These are phyloP conservation scores for Oligia fasciuncula DNA, from an alignment of 2,888 invertebrate genomes.

Conservation along the genomic window DNA sequence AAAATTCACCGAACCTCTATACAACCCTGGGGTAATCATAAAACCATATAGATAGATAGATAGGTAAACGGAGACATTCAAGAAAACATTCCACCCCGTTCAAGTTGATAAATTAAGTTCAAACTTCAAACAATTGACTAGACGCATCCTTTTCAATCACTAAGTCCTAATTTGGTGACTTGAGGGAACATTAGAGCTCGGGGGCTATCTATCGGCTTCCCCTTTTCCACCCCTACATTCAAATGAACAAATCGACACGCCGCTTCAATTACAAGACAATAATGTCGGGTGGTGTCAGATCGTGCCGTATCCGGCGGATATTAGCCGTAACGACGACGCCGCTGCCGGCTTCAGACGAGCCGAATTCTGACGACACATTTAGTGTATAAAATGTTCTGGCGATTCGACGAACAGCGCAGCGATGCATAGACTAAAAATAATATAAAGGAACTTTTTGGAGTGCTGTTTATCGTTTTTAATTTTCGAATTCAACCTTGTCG, in stretches of 20 bases:
- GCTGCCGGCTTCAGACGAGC: slow-evolving; percentile 77
- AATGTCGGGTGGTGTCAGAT: slow-evolving; percentile 78
- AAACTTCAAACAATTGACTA: slow-evolving; percentile 56
- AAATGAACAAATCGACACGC: slow-evolving; percentile 85
- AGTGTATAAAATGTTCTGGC: slow-evolving; percentile 70
- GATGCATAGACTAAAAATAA: slow-evolving; percentile 46
- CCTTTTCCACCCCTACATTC: slow-evolving; percentile 65
- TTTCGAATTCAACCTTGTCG: background rate
- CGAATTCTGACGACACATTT: slow-evolving; percentile 88
- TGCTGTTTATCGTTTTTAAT: background rate
- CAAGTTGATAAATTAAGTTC: slow-evolving; percentile 54
- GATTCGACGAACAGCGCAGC: slow-evolving; percentile 56
- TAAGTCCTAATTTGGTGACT: slow-evolving; percentile 52
- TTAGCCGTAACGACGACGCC: slow-evolving; percentile 80
- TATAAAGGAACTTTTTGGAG: slow-evolving; percentile 15
- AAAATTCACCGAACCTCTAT: background rate
- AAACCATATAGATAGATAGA: no score
- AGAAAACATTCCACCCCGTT: slow-evolving; percentile 31
- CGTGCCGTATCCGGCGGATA: slow-evolving; percentile 87
- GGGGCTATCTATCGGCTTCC: slow-evolving; percentile 47
- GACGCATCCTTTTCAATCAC: slow-evolving; percentile 57
- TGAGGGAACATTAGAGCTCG: slow-evolving; percentile 43
- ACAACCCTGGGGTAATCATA: background rate
- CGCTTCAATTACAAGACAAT: slow-evolving; percentile 87
- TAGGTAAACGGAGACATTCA: background rate